Percentiles rank a stretch among this genome's conserved stretches.
Conservation (phyloP, 2,113 vertebrate genomes). For the Propithecus coquereli region DNA sequence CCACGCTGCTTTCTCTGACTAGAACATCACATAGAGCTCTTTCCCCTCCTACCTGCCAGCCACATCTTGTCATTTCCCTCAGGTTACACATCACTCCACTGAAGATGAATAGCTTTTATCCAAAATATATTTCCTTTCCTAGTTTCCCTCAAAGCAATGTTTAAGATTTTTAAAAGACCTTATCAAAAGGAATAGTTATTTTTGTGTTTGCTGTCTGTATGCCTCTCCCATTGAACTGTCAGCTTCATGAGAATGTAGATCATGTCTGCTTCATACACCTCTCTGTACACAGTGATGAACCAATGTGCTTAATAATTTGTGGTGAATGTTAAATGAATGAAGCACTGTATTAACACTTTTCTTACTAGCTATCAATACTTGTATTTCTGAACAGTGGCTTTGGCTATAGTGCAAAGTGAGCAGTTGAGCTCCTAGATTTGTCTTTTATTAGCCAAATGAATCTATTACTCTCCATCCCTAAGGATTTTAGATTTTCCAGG, state of each 20-base stretch:
- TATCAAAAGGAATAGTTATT: not conserved
- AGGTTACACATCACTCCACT: not conserved
- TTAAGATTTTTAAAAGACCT: not conserved
- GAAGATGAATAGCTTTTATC: not conserved
- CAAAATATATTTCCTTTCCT: not conserved
- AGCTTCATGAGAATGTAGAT: not conserved
- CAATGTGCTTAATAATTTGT: not conserved
- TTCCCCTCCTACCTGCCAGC: not conserved
- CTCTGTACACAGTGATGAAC: not conserved
- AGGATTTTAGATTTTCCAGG: not conserved
- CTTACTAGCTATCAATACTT: not conserved
- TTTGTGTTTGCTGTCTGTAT: not conserved
- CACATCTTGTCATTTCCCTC: not conserved
- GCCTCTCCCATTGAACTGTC: not conserved
- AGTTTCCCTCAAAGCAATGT: not conserved
- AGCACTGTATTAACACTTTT: not conserved
- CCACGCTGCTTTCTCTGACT: not conserved
- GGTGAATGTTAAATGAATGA: not conserved
- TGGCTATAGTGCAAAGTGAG: not conserved
- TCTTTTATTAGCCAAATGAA: not conserved
- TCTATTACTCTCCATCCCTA: not conserved
- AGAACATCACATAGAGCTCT: not conserved
- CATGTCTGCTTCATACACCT: not conserved
- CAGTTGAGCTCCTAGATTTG: not conserved
- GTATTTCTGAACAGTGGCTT: not conserved